Base-by-base conservation (phyloP, 2,113 vertebrate genomes). In the Scatophagus argus region DNA sequence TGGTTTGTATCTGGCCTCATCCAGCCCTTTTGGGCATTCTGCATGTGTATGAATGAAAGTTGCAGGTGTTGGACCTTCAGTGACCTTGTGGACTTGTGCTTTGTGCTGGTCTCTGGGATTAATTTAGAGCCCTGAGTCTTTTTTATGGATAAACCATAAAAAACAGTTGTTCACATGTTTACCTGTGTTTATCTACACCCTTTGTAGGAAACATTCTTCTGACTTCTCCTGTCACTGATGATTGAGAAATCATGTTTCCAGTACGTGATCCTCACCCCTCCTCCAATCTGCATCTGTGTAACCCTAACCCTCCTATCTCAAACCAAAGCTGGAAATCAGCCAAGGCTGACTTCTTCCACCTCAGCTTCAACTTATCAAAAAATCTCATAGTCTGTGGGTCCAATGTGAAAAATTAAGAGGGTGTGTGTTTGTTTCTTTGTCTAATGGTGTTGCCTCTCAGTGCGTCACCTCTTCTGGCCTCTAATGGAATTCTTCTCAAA, bases 321-420 rank as follows among this genome's bases (percentile, higher is more conserved):
- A 60, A 76, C 60, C 41, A 60, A 11, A 49, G 56, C 29, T 47
- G 52, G 79, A 51, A 76, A 51, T 32, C 19, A 67, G 67, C 69
- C 71, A 29, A 75, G 60, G 66, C 55, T 85, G 73, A 83, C 77
- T 71, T 83, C 60, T 80, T 81, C 69, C 55, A 60, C 68, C 79
- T 61, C 41, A 63, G 46, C 46, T 59, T 84, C 59, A 59, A 61
- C 38, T 67, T 73, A 56, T 32, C 44, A 62, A 34, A 75, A 52
- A 74, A 69, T 71, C 70, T 87, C 64, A 36, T 61, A 29, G 19
- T 67, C 55, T 59, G 43, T 66, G 51, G 58, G 19, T 73, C 31
- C 13, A 31, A 68, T 67, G 31, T 83, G 74, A 39, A 78, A 72
- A 38, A 70, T 74, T 44, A 65, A 77, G 32, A 10, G 52, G n/a